Conservation (phyloP, 2,888 invertebrate genomes). For the Branchipolynoe longqiensis region DNA sequence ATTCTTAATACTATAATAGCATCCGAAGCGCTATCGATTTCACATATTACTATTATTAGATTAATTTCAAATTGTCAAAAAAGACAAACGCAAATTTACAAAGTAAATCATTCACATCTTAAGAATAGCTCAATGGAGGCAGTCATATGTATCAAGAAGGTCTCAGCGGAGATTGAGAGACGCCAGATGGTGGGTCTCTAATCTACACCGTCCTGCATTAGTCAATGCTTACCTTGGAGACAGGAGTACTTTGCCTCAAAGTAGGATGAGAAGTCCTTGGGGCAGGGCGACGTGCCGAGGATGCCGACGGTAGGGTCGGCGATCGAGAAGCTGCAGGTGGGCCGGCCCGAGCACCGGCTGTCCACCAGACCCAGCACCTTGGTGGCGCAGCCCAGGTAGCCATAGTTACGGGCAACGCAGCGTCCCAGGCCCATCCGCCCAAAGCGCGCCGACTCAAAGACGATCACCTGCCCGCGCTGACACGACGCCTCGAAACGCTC, state of each 20-base stretch:
- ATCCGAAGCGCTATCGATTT: too few species aligned
- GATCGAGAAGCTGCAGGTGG: conserved; percentile 38
- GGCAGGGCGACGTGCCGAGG: conserved; percentile 53
- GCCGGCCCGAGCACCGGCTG: conserved; percentile 57
- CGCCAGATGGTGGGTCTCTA: too few species aligned
- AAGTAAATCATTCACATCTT: too few species aligned
- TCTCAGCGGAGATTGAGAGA: too few species aligned
- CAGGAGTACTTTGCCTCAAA: conserved; percentile 57
- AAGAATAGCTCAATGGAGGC: too few species aligned
- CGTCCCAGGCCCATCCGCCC: conserved; percentile 54
- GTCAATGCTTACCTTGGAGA: conserved; percentile 45
- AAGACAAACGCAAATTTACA: too few species aligned
- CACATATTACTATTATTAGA: too few species aligned
- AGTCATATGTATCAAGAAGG: too few species aligned
- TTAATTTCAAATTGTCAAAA: too few species aligned
- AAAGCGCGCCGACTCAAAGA: conserved; percentile 51
- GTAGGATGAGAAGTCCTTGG: conserved; percentile 59
- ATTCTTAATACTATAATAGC: too few species aligned
- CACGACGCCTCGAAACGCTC: conserved; percentile 58
- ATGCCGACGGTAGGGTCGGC: conserved; percentile 54
- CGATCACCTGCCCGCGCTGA: conserved; percentile 49
- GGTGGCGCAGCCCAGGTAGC: conserved; percentile 54
- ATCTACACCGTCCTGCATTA: too few species aligned
- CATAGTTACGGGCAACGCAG: conserved; percentile 56
- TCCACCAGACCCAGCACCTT: conserved; percentile 53